These are phyloP conservation scores for Sinodicranocentrus sp. DNA, from an alignment of 2,888 invertebrate species.

Conservation along the genomic window DNA sequence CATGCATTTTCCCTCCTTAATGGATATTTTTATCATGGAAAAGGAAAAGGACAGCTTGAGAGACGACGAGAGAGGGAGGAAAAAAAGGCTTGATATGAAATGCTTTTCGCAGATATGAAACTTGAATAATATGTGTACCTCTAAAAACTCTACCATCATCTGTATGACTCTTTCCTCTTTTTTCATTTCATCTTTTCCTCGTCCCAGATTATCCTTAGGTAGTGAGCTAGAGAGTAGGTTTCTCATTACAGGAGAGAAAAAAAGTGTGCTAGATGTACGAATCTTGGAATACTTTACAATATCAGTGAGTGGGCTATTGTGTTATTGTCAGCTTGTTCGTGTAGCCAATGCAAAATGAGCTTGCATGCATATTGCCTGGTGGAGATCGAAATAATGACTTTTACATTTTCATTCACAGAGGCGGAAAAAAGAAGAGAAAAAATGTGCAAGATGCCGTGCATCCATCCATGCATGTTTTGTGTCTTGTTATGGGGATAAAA, in stretches of 20 bases:
- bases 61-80: background rate
- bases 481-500: constrained; percentile 25
- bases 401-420: constrained; percentile 43
- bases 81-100: background rate
- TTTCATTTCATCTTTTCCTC: too few relatives aligned
- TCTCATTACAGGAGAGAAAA: too few relatives aligned
- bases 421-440: constrained; percentile 4
- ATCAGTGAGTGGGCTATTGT: constrained; percentile 32
- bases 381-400: constrained; percentile 49
- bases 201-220: too few relatives aligned
- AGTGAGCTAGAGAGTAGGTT: too few relatives aligned
- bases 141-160: background rate
- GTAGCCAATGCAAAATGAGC: constrained; percentile 23
- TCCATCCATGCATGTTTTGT: constrained; percentile 23
- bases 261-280: too few relatives aligned
- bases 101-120: too few relatives aligned
- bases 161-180: too few relatives aligned
- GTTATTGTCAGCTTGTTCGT: constrained; percentile 25
- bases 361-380: background rate
- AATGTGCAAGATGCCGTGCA: constrained; percentile 24
- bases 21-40: constrained; percentile 65
- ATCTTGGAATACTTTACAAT: constrained; percentile 35
- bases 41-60: background rate
- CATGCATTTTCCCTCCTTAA: constrained; percentile 62
- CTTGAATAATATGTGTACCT: too few relatives aligned